Evolutionary conservation across 1,140 invertebrate genomes (phyloP).

Genomic region (Cheumatopsyche charites): DNA sequence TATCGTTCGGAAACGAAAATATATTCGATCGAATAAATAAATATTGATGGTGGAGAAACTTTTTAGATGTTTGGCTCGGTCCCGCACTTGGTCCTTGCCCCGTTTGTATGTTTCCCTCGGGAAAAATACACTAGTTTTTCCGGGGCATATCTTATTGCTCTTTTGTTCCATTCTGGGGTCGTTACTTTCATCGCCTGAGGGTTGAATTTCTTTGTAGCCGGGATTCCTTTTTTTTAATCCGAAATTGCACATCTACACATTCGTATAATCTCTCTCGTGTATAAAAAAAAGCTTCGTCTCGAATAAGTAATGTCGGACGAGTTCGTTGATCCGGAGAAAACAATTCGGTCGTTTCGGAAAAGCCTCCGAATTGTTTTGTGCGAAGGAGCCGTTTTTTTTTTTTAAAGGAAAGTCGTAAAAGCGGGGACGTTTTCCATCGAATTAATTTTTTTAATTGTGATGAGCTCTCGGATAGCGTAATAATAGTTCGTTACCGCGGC

Average conservation of each 20-base stretch:
- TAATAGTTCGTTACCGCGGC: conserved; percentile 24
- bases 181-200: conserved; percentile 62
- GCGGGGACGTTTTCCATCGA: too few relatives aligned
- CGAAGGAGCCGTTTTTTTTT: too few relatives aligned
- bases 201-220: conserved; percentile 47
- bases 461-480: conserved; percentile 16
- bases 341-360: too few relatives aligned
- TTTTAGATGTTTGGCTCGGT: conserved; percentile 30
- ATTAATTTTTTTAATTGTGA: conserved; percentile 7
- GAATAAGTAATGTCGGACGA: too few relatives aligned
- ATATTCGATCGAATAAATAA: conserved; percentile 25
- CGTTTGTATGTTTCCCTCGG: conserved; percentile 50
- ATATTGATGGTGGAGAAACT: conserved; percentile 38
- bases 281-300: too few relatives aligned
- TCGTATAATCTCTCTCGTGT: too few relatives aligned
- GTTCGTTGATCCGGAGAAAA: too few relatives aligned
- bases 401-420: too few relatives aligned
- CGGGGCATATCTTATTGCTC: conserved; percentile 62
- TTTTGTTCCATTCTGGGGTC: conserved; percentile 61
- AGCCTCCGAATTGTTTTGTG: too few relatives aligned
- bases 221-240: conserved; percentile 45
- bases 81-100: conserved; percentile 11
- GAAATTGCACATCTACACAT: conserved; percentile 19
- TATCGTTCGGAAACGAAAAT: conserved; percentile 16
- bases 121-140: conserved; percentile 60